These are phyloP conservation scores for Nyctibius grandis DNA, from an alignment of 2,797 vertebrate genomes.

Conservation along the genomic window DNA sequence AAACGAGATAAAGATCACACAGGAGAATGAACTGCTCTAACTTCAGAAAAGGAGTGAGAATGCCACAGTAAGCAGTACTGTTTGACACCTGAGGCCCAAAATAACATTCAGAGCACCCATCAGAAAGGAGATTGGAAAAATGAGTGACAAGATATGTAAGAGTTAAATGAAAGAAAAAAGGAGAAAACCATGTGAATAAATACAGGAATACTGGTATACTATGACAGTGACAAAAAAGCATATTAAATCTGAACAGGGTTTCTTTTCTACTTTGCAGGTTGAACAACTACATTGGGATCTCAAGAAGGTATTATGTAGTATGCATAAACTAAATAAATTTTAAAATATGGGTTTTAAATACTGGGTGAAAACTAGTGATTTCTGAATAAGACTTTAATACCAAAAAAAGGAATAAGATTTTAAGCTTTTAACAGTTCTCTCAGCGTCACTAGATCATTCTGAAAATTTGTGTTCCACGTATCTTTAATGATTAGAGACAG, in stretches of 20 bases:
- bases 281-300: background rate
- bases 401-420: fast-evolving
- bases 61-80: background rate
- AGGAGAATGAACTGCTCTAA: background rate
- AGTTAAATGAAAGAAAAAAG: background rate
- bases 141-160: background rate
- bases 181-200: background rate
- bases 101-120: background rate
- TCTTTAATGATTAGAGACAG: background rate
- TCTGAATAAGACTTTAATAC: background rate
- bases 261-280: background rate
- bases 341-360: background rate
- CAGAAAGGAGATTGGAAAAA: background rate
- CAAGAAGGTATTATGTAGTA: background rate
- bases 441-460: background rate
- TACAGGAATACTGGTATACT: background rate
- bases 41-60: background rate
- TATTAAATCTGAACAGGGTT: background rate
- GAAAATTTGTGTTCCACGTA: background rate
- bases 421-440: background rate
- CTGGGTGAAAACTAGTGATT: background rate
- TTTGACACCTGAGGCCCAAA: background rate
- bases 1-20: background rate
- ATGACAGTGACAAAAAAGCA: background rate
- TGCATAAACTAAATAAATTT: background rate